phyloP scores from a whole-genome alignment of 2,797 vertebrate species.

The Rhynchonycteris naso region DNA sequence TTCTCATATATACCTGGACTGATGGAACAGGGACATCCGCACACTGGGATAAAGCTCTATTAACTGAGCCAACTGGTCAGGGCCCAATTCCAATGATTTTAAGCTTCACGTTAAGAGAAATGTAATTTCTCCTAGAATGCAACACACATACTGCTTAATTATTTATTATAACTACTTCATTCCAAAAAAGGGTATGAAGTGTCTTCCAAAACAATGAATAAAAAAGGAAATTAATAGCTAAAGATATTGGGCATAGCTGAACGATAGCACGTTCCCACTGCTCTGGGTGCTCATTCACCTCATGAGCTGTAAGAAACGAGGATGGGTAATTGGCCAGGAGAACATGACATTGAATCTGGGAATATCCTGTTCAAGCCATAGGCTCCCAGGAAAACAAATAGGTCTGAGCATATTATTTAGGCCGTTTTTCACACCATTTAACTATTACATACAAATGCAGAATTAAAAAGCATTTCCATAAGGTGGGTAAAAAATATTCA shows the following conservation, averaged over 20 bases:
- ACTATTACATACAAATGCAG: neutral
- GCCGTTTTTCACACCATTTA: neutral
- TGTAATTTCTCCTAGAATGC: neutral
- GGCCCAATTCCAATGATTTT: neutral
- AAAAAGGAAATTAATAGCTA: neutral
- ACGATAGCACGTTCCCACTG: neutral
- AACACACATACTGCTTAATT: neutral
- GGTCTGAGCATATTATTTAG: neutral
- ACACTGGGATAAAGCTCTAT: too few species aligned
- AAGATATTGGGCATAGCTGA: neutral
- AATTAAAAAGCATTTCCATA: neutral
- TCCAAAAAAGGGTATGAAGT: neutral
- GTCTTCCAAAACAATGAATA: neutral
- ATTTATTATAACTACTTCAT: neutral
- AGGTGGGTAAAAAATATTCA: neutral
- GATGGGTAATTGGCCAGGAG: neutral
- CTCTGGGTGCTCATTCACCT: neutral
- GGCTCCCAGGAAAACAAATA: neutral
- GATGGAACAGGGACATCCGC: too few species aligned
- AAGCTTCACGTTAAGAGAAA: constrained; percentile 4
- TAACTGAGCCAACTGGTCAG: too few species aligned
- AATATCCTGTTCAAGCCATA: neutral
- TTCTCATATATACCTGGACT: too few species aligned
- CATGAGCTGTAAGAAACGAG: neutral
- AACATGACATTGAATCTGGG: neutral